Conservation (phyloP, 1,140 invertebrate genomes). For the Drosophila equinoxialis region DNA sequence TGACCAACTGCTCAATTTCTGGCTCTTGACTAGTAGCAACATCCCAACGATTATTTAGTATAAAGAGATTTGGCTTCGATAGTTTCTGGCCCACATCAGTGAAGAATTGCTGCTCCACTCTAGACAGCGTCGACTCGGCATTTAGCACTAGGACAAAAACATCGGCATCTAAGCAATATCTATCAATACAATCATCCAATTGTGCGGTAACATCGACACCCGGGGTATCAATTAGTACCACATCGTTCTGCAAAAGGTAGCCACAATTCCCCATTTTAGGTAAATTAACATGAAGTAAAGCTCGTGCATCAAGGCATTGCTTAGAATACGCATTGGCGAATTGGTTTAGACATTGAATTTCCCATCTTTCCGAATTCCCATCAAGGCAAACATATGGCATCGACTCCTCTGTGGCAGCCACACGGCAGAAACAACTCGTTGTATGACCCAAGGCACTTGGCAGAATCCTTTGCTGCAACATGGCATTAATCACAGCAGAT, state of each 20-base stretch:
- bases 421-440: constrained; percentile 99
- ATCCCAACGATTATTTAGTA: constrained; percentile 99
- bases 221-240: constrained; percentile 98
- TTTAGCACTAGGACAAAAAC: constrained; percentile 99
- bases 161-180: constrained; percentile 99
- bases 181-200: constrained; percentile 99
- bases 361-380: constrained; percentile 83
- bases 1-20: constrained; percentile 95
- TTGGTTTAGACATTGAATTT: constrained; percentile 86
- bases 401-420: constrained; percentile 92
- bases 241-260: constrained; percentile 95
- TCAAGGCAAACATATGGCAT: constrained; percentile 88
- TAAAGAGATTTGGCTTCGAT: constrained; percentile 99
- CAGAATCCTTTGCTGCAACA: constrained; percentile 98
- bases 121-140: constrained; percentile 94
- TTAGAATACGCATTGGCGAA: constrained; percentile 90
- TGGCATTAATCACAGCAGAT: constrained; percentile 99
- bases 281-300: constrained; percentile 96
- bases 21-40: constrained; percentile 95
- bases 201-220: constrained; percentile 99
- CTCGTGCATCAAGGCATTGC: constrained; percentile 87
- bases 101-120: constrained; percentile 99
- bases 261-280: constrained; percentile 93
- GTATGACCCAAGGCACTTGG: constrained; percentile 99
- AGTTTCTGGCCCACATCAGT: constrained; percentile 98